phyloP scores from a whole-genome alignment of 2,797 vertebrate genomes.

The Muscicapa comitata region DNA sequence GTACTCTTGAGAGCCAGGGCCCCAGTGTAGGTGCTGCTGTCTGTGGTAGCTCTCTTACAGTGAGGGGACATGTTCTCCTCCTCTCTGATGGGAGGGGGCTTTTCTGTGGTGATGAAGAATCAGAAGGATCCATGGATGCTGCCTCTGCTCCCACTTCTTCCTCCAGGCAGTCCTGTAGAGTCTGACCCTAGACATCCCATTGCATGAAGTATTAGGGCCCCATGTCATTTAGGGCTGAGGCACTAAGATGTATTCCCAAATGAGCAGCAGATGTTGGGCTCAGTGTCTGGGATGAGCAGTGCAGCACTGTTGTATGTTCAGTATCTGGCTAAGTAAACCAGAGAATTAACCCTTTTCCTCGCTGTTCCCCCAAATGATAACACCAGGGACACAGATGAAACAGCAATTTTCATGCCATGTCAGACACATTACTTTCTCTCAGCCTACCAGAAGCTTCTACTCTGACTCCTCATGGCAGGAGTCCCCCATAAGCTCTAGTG shows the following conservation, averaged over 20 bases:
- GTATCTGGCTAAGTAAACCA: background rate
- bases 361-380: background rate
- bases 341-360: background rate
- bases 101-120: background rate
- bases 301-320: rapidly evolving
- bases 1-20: background rate
- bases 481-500: background rate
- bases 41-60: background rate
- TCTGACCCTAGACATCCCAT: background rate
- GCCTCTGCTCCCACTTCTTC: background rate
- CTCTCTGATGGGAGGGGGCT: background rate
- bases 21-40: background rate
- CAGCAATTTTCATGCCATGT: background rate
- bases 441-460: background rate
- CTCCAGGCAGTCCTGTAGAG: background rate
- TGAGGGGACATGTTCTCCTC: background rate
- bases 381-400: background rate
- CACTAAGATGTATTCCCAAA: background rate
- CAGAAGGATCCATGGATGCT: background rate
- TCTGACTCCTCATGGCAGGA: background rate
- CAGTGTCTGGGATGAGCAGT: background rate
- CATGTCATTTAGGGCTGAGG: background rate
- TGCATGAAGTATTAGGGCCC: background rate
- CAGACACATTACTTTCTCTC: background rate
- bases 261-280: rapidly evolving